Base-by-base conservation (phyloP, 2,888 invertebrate genomes). In the Habrosyne pyritoides region DNA sequence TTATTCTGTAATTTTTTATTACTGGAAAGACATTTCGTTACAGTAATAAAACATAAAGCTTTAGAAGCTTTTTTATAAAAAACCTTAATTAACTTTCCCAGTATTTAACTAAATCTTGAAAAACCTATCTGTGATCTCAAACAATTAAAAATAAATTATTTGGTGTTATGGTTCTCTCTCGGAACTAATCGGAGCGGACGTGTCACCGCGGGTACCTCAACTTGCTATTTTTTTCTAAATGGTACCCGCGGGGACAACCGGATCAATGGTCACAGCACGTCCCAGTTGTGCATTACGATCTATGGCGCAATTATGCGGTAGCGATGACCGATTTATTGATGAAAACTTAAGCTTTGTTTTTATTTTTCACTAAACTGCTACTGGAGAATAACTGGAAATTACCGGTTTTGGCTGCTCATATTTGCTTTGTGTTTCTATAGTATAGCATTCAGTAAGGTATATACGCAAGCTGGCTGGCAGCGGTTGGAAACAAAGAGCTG, bases 161-260 rank as follows among this genome's bases (percentile, higher is more conserved):
- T 66, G 66, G 72, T 75, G 77, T 78, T 75, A 75, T 73, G 69
- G 71, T 75, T 66, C 62, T 66, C 59, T 59, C 58, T 74, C 71
- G 75, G 69, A 78, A 84, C 87, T 77, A 85, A 88, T 87, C 69
- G 76, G 61, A 60, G 62, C 73, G 77, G 84, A 85, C 86, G 83
- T 81, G 83, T 66, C 77, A 53, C 77, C 56, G 73, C 74, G 75
- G 79, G 65, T 33, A 52, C 56, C 61, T 57, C 60, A 60, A 59
- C 53, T 51, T 53, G 58, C 55, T 59, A 55, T 56, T 55, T 55
- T 57, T 61, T 56, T 52, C 49, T 53, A 53, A 42, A 54, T 64
- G 60, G 55, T 56, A 55, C 56, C 57, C 50, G 56, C 18, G 49
- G 48, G 33, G 36, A 24, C 24, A 60, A 59, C 56, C 63, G 65